Evolutionary conservation across 2,888 invertebrate genomes (phyloP), one percentile per base, ranked within the genome.

Genomic region (Tridacna gigas): DNA sequence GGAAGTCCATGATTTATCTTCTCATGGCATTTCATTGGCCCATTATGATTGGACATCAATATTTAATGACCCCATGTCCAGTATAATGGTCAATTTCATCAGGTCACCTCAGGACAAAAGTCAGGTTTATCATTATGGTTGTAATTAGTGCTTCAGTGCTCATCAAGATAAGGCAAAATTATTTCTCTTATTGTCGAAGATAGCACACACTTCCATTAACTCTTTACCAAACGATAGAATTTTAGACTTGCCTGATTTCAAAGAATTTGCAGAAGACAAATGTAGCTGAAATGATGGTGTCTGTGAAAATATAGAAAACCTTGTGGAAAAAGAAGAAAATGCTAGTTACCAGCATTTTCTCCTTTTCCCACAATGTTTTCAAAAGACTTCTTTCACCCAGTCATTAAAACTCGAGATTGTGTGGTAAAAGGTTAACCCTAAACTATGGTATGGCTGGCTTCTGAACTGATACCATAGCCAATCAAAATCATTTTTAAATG

Each of bases 61-160:
- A 26, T 48, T 71, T 71, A 71, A 71, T 71, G 71, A 71, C 51
- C 51, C 51, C 51, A 51, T 48, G 71, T 71, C 71, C 71, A 69
- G 48, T 51, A 5, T 71, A 22, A 51, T 25, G 71, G 71, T 71
- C 71, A 71, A 71, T 71, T 71, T 45, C 47, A 71, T 51, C 25
- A 25, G 71, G 71, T 71, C 71, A 71, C 71, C 71, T 71, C 51
- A 71, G 71, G 71, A 71, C 71, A 51, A 48, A n/a, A 48, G 51
- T 11, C 51, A 51, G 51, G 25, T 51, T 71, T 71, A 71, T 71
- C 71, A 71, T 51, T 45, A n/a, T 71, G 56, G 71, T 71, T 26
- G 25, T 51, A 71, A 71, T 25, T 71, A 48, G 48, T 71, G 48
- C 26, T 13, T 51, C 48, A 51, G 48, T 22, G 26, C n/a, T 25